Base-by-base conservation (phyloP, 2,888 invertebrate species). In the Priocnemis perturbator region DNA sequence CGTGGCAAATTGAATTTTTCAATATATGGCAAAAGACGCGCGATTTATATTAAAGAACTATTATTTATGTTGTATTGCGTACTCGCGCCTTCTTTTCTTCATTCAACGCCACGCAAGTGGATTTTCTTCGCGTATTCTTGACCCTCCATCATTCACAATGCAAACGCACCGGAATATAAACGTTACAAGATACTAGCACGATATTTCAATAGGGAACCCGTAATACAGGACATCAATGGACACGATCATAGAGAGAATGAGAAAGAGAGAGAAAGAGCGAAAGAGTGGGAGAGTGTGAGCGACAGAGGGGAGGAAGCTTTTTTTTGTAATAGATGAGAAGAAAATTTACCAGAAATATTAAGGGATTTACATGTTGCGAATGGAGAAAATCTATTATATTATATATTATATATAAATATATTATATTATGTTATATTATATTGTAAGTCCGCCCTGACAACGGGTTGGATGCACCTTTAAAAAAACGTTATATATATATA, bases 391-490 rank as follows among this genome's bases (percentile, higher is more conserved):
- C 21, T 80, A 77, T 78, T 82, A 78, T 81, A 82, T 73, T 69
- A 76, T 65, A 71, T 79, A 71, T 73, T 78, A 76, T 81, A 80
- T 76, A 77, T 69, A 81, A 72, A 78, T 77, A 83, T 83, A 79
- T 78, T 81, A 78, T 82, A 76, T 81, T 81, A 80, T 76, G 77
- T 82, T 84, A 79, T 73, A 74, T 78, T 73, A 72, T 82, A 78
- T 79, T 78, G 76, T 78, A 77, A 71, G 74, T 78, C 68, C 71
- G 70, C 74, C 73, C 70, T 65, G 59, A 56, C 65, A 47, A 65
- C 58, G 67, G 65, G 65, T 74, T 65, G 69, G 76, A 76, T 74
- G 77, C 80, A 76, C 79, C 78, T 78, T 78, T 66, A 70, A 75
- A 61, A 55, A 53, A 67, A 66, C 59, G 64, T 64, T 73, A 67